These are phyloP conservation scores for Muschampia plurimacula DNA, from an alignment of 2,888 invertebrate genomes.

Conservation along the genomic window DNA sequence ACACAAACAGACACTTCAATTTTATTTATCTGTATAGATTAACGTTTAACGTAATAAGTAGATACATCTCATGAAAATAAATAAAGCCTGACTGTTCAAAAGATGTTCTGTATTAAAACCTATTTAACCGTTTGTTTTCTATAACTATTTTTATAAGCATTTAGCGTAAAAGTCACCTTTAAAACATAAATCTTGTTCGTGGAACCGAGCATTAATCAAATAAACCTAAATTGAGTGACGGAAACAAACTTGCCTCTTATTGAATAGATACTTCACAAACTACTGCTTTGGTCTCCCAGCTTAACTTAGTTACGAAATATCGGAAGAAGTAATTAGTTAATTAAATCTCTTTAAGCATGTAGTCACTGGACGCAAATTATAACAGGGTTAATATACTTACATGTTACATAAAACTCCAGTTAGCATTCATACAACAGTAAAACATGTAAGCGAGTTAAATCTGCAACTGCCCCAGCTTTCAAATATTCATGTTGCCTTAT, in stretches of 20 bases:
- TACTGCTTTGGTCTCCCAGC: neutral
- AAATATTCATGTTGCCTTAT: neutral
- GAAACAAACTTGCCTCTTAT: neutral
- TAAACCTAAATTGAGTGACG: neutral
- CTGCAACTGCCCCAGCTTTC: neutral
- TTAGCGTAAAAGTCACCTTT: no score
- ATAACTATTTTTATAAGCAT: no score
- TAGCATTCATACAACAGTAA: neutral
- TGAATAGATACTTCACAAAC: neutral
- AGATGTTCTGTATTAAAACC: no score
- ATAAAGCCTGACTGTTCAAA: no score
- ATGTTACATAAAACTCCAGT: neutral
- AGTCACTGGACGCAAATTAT: neutral
- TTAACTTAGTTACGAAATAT: neutral
- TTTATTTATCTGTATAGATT: no score
- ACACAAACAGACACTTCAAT: no score
- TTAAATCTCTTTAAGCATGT: neutral
- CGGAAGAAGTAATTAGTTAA: neutral
- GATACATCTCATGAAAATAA: no score
- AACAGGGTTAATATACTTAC: neutral
- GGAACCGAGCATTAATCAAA: neutral
- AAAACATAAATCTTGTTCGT: no score
- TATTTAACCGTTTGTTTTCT: no score
- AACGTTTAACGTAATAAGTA: no score
- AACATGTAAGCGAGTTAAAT: constrained; percentile 1